Base-by-base conservation (phyloP, 2,888 invertebrate species). In the Pemphredon lugubris region DNA sequence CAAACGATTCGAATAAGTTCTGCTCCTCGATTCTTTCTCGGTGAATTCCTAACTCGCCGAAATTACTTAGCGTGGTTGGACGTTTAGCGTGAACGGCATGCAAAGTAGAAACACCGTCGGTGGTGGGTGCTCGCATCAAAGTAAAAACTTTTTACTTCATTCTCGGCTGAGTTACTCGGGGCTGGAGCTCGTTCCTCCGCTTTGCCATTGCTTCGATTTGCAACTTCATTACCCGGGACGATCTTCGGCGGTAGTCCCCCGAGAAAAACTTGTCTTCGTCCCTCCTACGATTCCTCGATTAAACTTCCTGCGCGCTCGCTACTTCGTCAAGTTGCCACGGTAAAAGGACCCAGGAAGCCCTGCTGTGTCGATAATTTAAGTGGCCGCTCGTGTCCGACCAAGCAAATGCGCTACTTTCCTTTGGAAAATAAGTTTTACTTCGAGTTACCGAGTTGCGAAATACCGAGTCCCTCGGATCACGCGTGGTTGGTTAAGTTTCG, bases 201-300 rank as follows among this genome's bases (percentile, higher is more conserved):
- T 48, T 11, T 39, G 34, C 39, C 65, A n/a, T 50, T 48, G 65
- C 74, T 77, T 77, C 79, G 79, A 79, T 79, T 79, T 79, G 79
- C 69, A 79, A 79, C 77, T 79, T 79, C 76, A 79, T 79, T 79
- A 79, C 59, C 67, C 65, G 65, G 50, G 64, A 69, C 58, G 67
- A 64, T 67, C 67, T 59, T 42, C 53, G 45, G 50, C 16, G 13
- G 42, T 2, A 7, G 9, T 20, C 23, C 32, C 40, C 13, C 3
- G n/a, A 50, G 63, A 61, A 64, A 76, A 79, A 64, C 76, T 73
- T 67, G 58, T 71, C 65, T 18, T 14, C 54, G 65, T 30, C 32
- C 21, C 23, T 32, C 44, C 34, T 61, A 42, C 58, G 70, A 75
- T 71, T 70, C 73, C 67, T 60, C 75, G 66, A 70, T 77, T 75